phyloP scores from a whole-genome alignment of 1,140 invertebrate genomes.

The Drosophila parvula region DNA sequence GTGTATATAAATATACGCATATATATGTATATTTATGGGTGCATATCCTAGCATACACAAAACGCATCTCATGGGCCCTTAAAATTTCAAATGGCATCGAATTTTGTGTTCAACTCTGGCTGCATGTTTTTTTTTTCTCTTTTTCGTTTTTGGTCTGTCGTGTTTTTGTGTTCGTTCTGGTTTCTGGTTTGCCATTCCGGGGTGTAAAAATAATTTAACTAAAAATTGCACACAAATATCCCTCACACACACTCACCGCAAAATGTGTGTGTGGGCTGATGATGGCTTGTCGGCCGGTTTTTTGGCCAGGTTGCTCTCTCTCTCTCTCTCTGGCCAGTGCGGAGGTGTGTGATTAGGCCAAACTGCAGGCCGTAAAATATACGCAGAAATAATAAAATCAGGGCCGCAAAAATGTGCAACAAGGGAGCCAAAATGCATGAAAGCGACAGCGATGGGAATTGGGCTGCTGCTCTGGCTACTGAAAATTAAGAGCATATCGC shows the following conservation, averaged over 20 bases:
- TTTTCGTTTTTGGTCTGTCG: not conserved
- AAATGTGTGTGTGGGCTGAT: slow-evolving; percentile 59
- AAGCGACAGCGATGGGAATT: slow-evolving; percentile 13
- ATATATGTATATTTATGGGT: slow-evolving; percentile 2
- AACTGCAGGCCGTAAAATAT: slow-evolving; percentile 60
- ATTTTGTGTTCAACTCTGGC: slow-evolving; percentile 52
- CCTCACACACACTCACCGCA: slow-evolving; percentile 63
- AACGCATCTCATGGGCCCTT: slow-evolving; percentile 31
- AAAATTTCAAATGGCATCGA: slow-evolving; percentile 66
- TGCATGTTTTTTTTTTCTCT: slow-evolving; percentile 12
- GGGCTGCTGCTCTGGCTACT: not conserved
- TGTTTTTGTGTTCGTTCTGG: slow-evolving; percentile 19
- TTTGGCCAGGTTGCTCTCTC: not conserved
- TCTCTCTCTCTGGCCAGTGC: not conserved
- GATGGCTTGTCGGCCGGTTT: slow-evolving; percentile 7
- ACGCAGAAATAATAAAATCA: slow-evolving; percentile 71
- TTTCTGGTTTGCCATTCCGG: slow-evolving; percentile 42
- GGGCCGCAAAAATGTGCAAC: slow-evolving; percentile 59
- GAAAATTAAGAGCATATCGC: not conserved
- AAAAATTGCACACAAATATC: slow-evolving; percentile 81
- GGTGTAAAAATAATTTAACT: slow-evolving; percentile 81
- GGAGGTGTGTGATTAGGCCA: slow-evolving; percentile 53
- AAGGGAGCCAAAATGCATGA: slow-evolving; percentile 9
- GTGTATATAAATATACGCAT: not conserved
- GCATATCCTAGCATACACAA: not conserved